A percentile compares a stretch with the other conserved stretches of the same genome.
Conservation (phyloP, 2,797 vertebrate genomes). For the Lepus townsendii region DNA sequence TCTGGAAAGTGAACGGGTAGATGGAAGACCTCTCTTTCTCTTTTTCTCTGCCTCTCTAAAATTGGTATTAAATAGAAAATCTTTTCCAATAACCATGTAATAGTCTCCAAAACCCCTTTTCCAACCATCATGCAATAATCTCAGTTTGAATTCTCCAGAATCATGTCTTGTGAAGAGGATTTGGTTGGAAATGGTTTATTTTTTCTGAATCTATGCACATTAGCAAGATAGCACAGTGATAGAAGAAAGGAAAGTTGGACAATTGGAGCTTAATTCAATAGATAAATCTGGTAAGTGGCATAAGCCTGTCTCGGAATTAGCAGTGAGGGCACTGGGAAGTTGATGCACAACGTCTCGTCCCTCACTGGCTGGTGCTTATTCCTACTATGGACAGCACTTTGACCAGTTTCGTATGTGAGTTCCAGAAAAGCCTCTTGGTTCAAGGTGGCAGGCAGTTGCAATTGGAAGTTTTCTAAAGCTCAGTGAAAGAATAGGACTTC, state of each 20-base stretch:
- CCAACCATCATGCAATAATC: background rate
- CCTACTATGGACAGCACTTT: background rate
- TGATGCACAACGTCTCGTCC: background rate
- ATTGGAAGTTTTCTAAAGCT: background rate
- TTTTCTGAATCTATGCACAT: background rate
- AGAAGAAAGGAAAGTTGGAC: background rate
- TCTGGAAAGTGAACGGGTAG: too few species aligned
- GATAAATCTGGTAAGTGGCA: background rate
- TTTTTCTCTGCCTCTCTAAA: too few species aligned
- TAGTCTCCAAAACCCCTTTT: too few species aligned
- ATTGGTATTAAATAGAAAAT: too few species aligned
- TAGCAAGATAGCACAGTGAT: background rate
- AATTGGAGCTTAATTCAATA: background rate
- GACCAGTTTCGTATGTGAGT: background rate
- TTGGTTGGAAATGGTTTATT: background rate
- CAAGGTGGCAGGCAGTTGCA: background rate
- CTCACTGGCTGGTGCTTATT: background rate
- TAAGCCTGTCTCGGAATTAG: background rate
- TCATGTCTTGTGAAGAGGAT: background rate
- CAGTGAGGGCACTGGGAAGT: background rate
- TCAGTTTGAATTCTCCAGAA: background rate
- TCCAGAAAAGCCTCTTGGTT: background rate
- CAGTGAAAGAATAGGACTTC: background rate
- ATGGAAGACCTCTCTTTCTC: too few species aligned
- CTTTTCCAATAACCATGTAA: too few species aligned